Evolutionary conservation across 1,140 invertebrate species (phyloP), one percentile per base, ranked within the genome.

Genomic region (Zaprionus gabonicus): DNA sequence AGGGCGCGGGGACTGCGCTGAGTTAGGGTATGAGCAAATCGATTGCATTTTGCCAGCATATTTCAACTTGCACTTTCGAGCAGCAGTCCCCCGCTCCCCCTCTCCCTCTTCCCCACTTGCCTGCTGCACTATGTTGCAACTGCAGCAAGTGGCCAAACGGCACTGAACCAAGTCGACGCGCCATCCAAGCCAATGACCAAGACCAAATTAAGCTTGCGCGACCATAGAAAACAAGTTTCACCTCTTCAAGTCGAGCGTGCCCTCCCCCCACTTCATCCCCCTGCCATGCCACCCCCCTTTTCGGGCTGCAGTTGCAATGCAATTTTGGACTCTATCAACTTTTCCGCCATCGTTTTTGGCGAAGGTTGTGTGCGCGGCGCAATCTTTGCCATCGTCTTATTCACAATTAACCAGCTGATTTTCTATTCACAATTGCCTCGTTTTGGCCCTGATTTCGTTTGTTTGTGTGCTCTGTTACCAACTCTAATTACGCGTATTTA

Each of bases 1-100:
- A 9, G 46, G 28, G 20, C 20, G 20, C 31, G 49, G 62, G 28
- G 58, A 2, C 69, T 17, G 41, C 65, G 71, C 69, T 69, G 56
- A 55, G 59, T 55, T 64, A 57, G 49, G 41, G 70, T 34, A 49
- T 74, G 36, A 46, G 60, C 60, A 81, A 88, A 88, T 90, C 84
- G 81, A 90, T 90, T 90, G 84, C 81, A 46, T 81, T 78, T 88
- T 67, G 67, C 78, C 71, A 56, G 71, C 69, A 84, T 83, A 78
- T 69, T 82, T 76, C 70, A 72, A 88, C 84, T 81, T 88, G 85
- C 84, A 90, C 84, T 88, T 88, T 88, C 81, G 41, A 81, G 60
- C 71, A 70, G 53, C 7, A 15, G 63, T 58, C 57, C 57, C 44
- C 51, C 10, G n/a, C 12, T 20, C 57, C 7, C 4, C 7, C 66